These are phyloP conservation scores for Andrena minutula DNA, from an alignment of 2,888 invertebrate genomes.

Conservation along the genomic window DNA sequence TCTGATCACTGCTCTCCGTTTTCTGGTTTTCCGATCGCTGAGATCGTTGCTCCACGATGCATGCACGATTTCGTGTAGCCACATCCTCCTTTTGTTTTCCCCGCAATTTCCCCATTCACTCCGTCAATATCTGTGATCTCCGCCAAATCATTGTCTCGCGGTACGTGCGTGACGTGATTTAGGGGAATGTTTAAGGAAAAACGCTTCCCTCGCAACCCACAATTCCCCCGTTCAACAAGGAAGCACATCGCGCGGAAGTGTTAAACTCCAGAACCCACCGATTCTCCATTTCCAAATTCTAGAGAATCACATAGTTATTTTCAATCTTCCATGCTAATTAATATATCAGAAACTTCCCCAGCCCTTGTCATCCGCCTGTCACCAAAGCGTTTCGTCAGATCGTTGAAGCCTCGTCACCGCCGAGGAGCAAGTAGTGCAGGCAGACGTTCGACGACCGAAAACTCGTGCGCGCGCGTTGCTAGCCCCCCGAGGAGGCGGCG, in stretches of 20 bases:
- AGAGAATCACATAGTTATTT: too few species aligned
- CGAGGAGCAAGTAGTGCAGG: background rate
- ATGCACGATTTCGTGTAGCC: conserved; percentile 53
- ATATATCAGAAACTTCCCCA: too few species aligned
- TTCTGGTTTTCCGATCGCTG: conserved; percentile 61
- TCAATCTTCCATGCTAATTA: too few species aligned
- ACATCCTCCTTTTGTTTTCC: conserved; percentile 69
- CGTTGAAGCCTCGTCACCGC: background rate
- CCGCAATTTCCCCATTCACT: conserved; percentile 38
- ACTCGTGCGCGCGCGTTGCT: conserved; percentile 11
- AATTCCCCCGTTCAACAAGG: background rate
- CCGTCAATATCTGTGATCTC: conserved; percentile 62
- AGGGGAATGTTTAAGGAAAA: conserved; percentile 11
- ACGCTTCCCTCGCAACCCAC: background rate
- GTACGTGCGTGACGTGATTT: conserved; percentile 37
- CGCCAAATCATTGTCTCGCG: conserved; percentile 36
- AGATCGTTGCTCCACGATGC: conserved; percentile 57
- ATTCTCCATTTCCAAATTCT: too few species aligned
- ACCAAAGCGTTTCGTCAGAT: too few species aligned
- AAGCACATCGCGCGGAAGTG: background rate
- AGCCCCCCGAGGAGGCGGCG: background rate
- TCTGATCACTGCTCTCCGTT: conserved; percentile 55
- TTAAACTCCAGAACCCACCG: too few species aligned
- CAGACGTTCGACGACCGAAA: conserved; percentile 6
- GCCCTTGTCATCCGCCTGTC: too few species aligned